Percentiles rank a stretch among this genome's conserved stretches.
Evolutionary conservation across 2,113 vertebrate species (phyloP).

Genomic region (Phalacrocorax carbo): DNA sequence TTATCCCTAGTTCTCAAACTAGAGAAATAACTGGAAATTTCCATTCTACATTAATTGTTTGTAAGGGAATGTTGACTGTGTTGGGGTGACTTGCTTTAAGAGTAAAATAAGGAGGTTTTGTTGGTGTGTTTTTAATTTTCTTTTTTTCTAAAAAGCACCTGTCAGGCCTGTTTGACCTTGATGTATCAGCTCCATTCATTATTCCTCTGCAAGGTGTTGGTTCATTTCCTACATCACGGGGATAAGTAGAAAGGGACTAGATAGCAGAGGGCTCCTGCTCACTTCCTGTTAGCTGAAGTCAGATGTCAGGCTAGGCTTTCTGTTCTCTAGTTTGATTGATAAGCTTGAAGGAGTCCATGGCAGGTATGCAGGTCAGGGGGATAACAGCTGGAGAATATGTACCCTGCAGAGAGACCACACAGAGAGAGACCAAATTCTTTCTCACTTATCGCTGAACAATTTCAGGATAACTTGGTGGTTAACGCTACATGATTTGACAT

Average conservation of each 20-base stretch:
- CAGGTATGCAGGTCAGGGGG: constrained; percentile 80
- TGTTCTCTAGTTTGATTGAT: constrained; percentile 61
- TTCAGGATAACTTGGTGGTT: constrained; percentile 55
- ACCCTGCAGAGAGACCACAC: constrained; percentile 81
- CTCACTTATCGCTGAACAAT: constrained; percentile 51
- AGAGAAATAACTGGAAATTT: background rate
- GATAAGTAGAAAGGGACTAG: constrained; percentile 44
- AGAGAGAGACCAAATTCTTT: constrained; percentile 78
- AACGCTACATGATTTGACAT: constrained; percentile 38
- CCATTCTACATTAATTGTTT: background rate
- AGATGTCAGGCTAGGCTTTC: constrained; percentile 43
- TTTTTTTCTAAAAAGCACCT: background rate
- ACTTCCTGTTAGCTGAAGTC: constrained; percentile 78
- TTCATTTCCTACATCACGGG: constrained; percentile 47
- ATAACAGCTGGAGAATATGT: constrained; percentile 70
- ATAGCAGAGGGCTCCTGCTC: constrained; percentile 35
- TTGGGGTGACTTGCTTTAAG: background rate
- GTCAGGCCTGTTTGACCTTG: constrained; percentile 47
- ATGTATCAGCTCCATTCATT: constrained; percentile 18
- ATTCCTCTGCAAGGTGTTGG: constrained; percentile 45
- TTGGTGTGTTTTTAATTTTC: too few relatives aligned
- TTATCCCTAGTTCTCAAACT: background rate
- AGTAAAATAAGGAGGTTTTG: background rate
- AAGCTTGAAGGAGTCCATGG: constrained; percentile 70
- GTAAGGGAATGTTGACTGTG: background rate